phyloP scores from a whole-genome alignment of 2,113 vertebrate genomes.

The Daboia siamensis region DNA sequence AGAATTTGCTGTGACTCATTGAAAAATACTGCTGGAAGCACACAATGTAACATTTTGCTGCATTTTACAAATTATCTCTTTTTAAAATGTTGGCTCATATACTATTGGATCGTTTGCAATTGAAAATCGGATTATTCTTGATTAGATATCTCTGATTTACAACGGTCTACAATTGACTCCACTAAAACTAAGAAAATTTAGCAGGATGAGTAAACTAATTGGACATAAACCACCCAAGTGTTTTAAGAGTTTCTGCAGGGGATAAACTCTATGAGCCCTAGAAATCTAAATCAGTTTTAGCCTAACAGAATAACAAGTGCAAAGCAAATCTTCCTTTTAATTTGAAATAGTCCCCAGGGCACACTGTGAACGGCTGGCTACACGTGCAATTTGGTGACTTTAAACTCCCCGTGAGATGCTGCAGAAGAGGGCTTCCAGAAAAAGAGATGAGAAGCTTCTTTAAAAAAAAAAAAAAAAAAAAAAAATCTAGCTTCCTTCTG shows the following conservation, averaged over 20 bases:
- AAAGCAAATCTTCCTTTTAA: conserved; percentile 30
- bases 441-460: background rate
- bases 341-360: background rate
- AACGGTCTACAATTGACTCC: background rate
- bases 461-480: too few relatives aligned
- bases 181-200: background rate
- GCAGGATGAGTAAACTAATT: background rate
- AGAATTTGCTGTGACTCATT: background rate
- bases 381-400: background rate
- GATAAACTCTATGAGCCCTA: background rate
- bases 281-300: background rate
- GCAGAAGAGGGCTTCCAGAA: background rate
- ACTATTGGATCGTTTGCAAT: conserved; percentile 11
- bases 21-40: background rate
- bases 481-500: background rate
- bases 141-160: background rate
- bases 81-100: background rate
- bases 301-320: background rate
- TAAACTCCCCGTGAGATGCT: background rate
- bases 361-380: background rate
- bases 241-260: conserved; percentile 9
- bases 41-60: background rate
- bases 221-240: background rate
- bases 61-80: background rate
- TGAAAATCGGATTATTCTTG: conserved; percentile 20